Evolutionary conservation across 2,113 vertebrate species (phyloP), one percentile per base, ranked within the genome.

Genomic region (Chionodraco myersi): DNA sequence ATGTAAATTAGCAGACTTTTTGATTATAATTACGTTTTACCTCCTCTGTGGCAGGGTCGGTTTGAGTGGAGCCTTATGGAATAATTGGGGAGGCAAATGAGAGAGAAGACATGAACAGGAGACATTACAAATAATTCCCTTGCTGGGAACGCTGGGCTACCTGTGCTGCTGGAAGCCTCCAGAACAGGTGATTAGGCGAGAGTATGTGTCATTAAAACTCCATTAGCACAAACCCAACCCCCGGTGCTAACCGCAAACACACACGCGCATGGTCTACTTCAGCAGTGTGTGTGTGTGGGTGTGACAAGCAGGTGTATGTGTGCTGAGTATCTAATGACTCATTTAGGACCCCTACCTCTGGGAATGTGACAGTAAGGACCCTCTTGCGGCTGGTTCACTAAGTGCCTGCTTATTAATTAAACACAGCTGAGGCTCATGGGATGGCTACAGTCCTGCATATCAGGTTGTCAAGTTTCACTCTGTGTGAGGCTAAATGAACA

Each of bases 141-240:
- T 77, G 79, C 62, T 84, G 65, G 59, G 75, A 79, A 77, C 65
- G 49, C 81, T 51, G 75, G 44, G 82, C 67, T 88, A 84, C 84
- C 81, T 86, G 87, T 77, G 83, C 88, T 73, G 72, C 77, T 86
- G 82, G 82, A 92, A 86, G 82, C 83, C 86, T 92, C 83, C 75
- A 85, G 86, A 92, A 86, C 77, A 90, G 89, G 86, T 86, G 88
- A 92, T 93, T 91, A 91, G 91, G 80, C 90, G 87, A 84, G 90
- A 90, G 83, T 65, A 90, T 84, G 74, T 81, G 84, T 92, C 92
- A 94, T 94, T 94, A 93, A 94, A 94, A 94, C 71, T 58, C 80
- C 82, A 94, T 94, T 93, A 93, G 61, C 67, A 66, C 86, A 83
- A 90, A 73, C 59, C 74, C 61, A 70, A 82, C 62, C 83, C 73